phyloP scores from a whole-genome alignment of 2,797 vertebrate species.

The Apodemus agrarius region DNA sequence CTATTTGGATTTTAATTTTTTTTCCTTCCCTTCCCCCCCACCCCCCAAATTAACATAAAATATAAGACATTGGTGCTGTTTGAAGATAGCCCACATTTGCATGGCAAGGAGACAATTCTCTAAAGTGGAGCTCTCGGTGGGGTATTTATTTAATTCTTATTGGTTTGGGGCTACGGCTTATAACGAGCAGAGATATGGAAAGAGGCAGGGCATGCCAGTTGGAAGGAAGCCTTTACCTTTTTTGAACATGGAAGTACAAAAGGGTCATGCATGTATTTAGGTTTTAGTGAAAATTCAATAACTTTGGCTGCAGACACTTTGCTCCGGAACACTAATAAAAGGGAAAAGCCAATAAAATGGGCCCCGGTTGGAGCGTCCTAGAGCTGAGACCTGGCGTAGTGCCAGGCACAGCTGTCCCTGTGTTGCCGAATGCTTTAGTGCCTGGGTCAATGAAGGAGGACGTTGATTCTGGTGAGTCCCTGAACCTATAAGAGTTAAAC shows the following conservation, averaged over 20 bases:
- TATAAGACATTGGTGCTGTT: conserved; percentile 82
- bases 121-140: conserved; percentile 86
- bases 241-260: conserved; percentile 87
- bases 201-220: conserved; percentile 78
- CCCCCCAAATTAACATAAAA: conserved; percentile 78
- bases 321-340: conserved; percentile 85
- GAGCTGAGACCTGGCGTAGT: conserved; percentile 56
- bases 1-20: conserved; percentile 85
- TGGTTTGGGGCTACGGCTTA: conserved; percentile 88
- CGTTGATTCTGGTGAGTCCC: conserved; percentile 25
- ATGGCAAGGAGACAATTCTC: conserved; percentile 85
- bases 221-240: conserved; percentile 81
- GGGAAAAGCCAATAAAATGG: conserved; percentile 76
- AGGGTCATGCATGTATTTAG: conserved; percentile 84
- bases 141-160: conserved; percentile 88
- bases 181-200: conserved; percentile 86
- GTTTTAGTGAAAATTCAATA: conserved; percentile 89
- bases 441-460: background rate
- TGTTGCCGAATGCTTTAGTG: conserved; percentile 29
- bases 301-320: conserved; percentile 83
- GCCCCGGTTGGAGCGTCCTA: conserved; percentile 51
- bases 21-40: conserved; percentile 75
- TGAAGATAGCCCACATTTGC: conserved; percentile 87
- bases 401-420: conserved; percentile 52
- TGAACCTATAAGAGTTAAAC: fast-evolving